Evolutionary conservation across 2,888 invertebrate genomes (phyloP), one percentile per base, ranked within the genome.

Genomic region (Heliconius ethilla): DNA sequence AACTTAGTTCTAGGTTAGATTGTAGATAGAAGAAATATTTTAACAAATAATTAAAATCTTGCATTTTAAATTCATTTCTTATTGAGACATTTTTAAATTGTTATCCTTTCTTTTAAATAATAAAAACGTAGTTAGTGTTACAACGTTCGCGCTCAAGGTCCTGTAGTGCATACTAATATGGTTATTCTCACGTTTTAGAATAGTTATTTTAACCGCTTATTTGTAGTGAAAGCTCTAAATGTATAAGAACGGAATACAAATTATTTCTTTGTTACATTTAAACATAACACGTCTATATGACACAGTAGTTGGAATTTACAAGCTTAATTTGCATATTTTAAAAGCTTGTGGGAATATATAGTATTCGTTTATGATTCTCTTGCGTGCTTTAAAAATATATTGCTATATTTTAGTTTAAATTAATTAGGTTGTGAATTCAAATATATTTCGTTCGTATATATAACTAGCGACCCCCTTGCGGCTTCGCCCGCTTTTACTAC

Each of bases 1-100:
- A 80, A 75, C 62, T 29, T 78, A 70, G 62, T 70, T 80, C 70
- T 78, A 80, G 78, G 66, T 75, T 70, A 78, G 75, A 76, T 76
- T n/a, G 25, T 70, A 67, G 37, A 62, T 15, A 25, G 37, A 63
- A 45, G 63, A 66, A 45, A 79, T 76, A 33, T 62, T 75, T 70
- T 40, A 74, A 65, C 62, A 80, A 74, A 74, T 15, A 2, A 37
- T 33, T 29, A n/a, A 76, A 78, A 76, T 78, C 33, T 76, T 76
- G 75, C 29, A 76, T 76, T 66, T 67, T 37, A 70, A 75, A 78
- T 70, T 78, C 37, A 62, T 76, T 78, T 78, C n/a, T 65, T 59
- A 62, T 25, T 59, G 59, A 66, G 33, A 59, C 13, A 2, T 22
- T n/a, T 33, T 59, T 9, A 59, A 55, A 25, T 59, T 59, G 3